Evolutionary conservation across 1,140 invertebrate genomes (phyloP).

Genomic region (Apis dorsata): DNA sequence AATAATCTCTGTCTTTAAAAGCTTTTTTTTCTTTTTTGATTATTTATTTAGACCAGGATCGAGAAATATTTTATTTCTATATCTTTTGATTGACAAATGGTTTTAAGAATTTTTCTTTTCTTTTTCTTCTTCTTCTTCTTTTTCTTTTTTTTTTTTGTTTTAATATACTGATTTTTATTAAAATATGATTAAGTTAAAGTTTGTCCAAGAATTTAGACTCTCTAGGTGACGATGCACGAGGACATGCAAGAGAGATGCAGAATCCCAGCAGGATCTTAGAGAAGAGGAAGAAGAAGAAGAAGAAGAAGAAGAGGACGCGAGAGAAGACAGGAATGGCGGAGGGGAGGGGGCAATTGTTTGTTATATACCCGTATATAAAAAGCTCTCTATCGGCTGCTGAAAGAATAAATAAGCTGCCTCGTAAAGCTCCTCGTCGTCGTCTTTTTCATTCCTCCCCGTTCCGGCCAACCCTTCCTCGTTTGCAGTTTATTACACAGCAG

Average conservation of each 20-base stretch:
- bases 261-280: neutral
- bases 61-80: neutral
- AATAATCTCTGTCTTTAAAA: too few species aligned
- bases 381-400: neutral
- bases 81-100: neutral
- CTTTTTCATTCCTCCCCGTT: conserved; percentile 5
- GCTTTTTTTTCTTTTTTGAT: neutral
- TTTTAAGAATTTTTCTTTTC: neutral
- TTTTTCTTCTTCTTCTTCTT: too few species aligned
- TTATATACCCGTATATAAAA: neutral
- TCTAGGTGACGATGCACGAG: neutral
- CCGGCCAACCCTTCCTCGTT: neutral
- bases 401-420: conserved; percentile 24
- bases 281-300: too few species aligned
- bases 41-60: neutral
- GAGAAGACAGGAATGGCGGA: too few species aligned
- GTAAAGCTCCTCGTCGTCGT: neutral
- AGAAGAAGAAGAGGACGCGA: too few species aligned
- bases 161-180: too few species aligned
- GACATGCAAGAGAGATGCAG: too few species aligned
- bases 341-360: neutral
- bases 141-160: too few species aligned
- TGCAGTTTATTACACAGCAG: neutral
- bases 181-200: neutral
- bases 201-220: neutral